Evolutionary conservation across 2,113 vertebrate species (phyloP).

Genomic region (Pholis gunnellus): DNA sequence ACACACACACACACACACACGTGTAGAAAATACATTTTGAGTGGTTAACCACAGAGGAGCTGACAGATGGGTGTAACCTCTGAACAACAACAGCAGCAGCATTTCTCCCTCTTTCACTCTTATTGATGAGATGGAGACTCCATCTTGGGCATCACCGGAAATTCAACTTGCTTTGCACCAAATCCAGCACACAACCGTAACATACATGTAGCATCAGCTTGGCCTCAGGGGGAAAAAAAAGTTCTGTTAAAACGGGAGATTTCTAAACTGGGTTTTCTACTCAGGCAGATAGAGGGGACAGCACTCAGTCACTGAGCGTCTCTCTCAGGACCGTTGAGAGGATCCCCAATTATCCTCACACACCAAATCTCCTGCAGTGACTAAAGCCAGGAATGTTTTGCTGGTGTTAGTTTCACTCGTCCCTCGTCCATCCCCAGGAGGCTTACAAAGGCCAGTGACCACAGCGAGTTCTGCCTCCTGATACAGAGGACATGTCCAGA

Average conservation of each 20-base stretch:
- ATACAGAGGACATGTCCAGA: slow-evolving; percentile 23
- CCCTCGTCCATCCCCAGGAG: slow-evolving; percentile 16
- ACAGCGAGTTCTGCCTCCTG: not conserved
- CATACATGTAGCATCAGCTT: slow-evolving; percentile 28
- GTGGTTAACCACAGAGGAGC: slow-evolving; percentile 78
- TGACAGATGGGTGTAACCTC: slow-evolving; percentile 61
- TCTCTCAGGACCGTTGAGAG: slow-evolving; percentile 14
- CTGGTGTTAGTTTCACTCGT: slow-evolving; percentile 26
- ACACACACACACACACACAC: slow-evolving; percentile 17
- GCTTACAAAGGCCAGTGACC: not conserved
- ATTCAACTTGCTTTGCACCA: slow-evolving; percentile 13
- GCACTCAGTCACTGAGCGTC: slow-evolving; percentile 10
- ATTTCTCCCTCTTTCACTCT: slow-evolving; percentile 48
- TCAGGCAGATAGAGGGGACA: slow-evolving; percentile 10
- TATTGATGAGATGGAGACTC: slow-evolving; percentile 33
- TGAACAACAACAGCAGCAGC: slow-evolving; percentile 71
- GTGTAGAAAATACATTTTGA: slow-evolving; percentile 70
- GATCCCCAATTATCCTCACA: slow-evolving; percentile 32
- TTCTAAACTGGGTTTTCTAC: slow-evolving; percentile 19
- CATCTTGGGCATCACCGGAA: slow-evolving; percentile 28
- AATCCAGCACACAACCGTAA: slow-evolving; percentile 20
- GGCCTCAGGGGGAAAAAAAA: slow-evolving; percentile 20
- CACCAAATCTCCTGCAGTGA: slow-evolving; percentile 32
- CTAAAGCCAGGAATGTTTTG: slow-evolving; percentile 33
- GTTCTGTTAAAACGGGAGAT: not conserved